Evolutionary conservation across 2,797 vertebrate species (phyloP), one percentile per base, ranked within the genome.

Genomic region (Aldrovandia affinis): DNA sequence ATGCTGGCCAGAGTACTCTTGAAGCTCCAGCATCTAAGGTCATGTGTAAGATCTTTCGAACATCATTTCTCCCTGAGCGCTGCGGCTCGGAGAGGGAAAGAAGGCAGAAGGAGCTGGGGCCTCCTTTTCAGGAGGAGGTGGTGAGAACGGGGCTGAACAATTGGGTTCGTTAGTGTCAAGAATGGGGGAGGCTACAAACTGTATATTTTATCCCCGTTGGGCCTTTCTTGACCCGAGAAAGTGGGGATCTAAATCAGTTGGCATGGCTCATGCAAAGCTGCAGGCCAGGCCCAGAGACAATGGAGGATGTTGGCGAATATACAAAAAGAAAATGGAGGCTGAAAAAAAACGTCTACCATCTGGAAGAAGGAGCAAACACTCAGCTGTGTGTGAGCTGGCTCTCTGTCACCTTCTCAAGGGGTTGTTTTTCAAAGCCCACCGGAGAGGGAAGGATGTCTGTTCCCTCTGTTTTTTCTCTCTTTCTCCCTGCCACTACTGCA

Each of bases 341-440:
- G 87, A 52, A 88, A 87, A 83, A 75, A 87, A 63, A 75, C 84
- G 81, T 20, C 85, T 52, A 86, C 94, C 95, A 94, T 93, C 92
- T 92, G 89, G 94, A 94, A 89, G 91, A 91, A 92, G 91, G 87
- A 81, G 91, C 90, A 93, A 94, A 92, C 92, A 89, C 89, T 95
- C 83, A 55, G 85, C 91, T 93, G 88, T 92, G 91, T 95, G 93
- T 92, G 92, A 89, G 85, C 79, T 28, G 42, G 68, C 84, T 89
- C 86, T 85, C 87, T 85, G 65, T 89, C 86, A 68, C 14, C 1
- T 88, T 83, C 59, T 25, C 14, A 85, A 91, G 85, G 79, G 82
- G 90, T 81, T 91, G 82, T 89, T 89, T 91, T 89, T 85, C 75
- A 88, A 89, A 87, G 83, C 57, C 77, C 39, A 0, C 22, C 63